Evolutionary conservation across 1,140 invertebrate genomes (phyloP).

Genomic region (Drosophila tsacasi): DNA sequence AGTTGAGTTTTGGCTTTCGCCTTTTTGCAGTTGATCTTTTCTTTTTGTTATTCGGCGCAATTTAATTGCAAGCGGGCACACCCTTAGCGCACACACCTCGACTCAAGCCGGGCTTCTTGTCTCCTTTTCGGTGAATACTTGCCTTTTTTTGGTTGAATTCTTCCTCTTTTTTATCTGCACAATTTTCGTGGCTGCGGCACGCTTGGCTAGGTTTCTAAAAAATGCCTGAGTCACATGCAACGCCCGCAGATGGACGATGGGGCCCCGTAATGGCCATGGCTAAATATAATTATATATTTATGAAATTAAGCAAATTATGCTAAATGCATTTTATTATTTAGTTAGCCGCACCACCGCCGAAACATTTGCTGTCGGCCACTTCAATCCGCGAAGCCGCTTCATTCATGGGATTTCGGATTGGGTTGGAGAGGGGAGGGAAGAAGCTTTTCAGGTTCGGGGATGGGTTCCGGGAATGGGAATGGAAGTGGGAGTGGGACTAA

Average conservation of each 20-base stretch:
- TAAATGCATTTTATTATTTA: conserved; percentile 80
- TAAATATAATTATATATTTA: conserved; percentile 80
- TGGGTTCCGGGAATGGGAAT: neutral
- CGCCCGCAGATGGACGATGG: conserved; percentile 31
- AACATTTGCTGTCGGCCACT: conserved; percentile 39
- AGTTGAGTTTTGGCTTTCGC: conserved; percentile 67
- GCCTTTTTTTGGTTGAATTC: neutral
- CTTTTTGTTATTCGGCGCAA: conserved; percentile 57
- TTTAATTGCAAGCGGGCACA: conserved; percentile 75
- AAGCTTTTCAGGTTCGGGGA: neutral
- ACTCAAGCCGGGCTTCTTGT: conserved; percentile 32
- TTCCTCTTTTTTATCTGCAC: conserved; percentile 9
- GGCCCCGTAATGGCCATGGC: conserved; percentile 37
- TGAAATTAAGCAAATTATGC: conserved; percentile 82
- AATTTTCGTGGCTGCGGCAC: conserved; percentile 48
- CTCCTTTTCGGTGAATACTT: conserved; percentile 15
- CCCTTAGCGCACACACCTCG: conserved; percentile 70
- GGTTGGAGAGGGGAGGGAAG: neutral
- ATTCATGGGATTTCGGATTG: conserved; percentile 39
- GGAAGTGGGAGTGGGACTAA: conserved; percentile 4
- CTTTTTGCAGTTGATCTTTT: conserved; percentile 34
- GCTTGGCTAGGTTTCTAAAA: conserved; percentile 72
- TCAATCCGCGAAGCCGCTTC: conserved; percentile 31
- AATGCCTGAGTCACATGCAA: conserved; percentile 69
- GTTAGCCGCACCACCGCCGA: conserved; percentile 54